Percentiles rank a stretch among this genome's conserved stretches.
Evolutionary conservation across 2,113 vertebrate species (phyloP).

Genomic region (Aspidoscelis tigris): DNA sequence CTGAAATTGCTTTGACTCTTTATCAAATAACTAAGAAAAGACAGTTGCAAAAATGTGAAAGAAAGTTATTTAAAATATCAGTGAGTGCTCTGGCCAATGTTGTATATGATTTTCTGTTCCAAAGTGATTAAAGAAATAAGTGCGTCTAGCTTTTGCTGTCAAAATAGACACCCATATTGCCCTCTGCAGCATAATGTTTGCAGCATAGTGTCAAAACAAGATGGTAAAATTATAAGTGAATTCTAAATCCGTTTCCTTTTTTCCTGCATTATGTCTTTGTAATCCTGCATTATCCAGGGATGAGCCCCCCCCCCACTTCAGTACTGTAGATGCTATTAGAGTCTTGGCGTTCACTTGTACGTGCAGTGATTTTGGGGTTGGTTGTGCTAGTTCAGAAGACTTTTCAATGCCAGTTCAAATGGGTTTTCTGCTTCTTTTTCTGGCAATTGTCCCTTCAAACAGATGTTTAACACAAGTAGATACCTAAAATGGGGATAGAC

Average conservation of each 20-base stretch:
- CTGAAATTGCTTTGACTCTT: not conserved
- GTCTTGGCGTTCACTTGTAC: not conserved
- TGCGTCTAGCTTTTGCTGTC: not conserved
- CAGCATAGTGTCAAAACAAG: not conserved
- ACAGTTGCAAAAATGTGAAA: not conserved
- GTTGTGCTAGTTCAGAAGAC: not conserved
- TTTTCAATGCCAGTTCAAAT: not conserved
- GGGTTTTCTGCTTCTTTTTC: not conserved
- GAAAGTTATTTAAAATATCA: not conserved
- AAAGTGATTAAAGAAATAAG: not conserved
- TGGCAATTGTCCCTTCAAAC: not conserved
- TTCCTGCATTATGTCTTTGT: not conserved
- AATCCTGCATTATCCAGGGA: not conserved
- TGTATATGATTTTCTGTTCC: not conserved
- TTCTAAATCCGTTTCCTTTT: not conserved
- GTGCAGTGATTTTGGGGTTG: not conserved
- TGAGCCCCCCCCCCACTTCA: not conserved
- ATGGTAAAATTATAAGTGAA: not conserved
- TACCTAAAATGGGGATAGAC: not conserved
- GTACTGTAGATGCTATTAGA: not conserved
- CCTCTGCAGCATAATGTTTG: not conserved
- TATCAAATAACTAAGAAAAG: not conserved
- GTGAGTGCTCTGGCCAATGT: not conserved
- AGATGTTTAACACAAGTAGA: not conserved
- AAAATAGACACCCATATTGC: not conserved